Evolutionary conservation across 2,888 invertebrate genomes (phyloP).

Genomic region (Parnassius mnemosyne): DNA sequence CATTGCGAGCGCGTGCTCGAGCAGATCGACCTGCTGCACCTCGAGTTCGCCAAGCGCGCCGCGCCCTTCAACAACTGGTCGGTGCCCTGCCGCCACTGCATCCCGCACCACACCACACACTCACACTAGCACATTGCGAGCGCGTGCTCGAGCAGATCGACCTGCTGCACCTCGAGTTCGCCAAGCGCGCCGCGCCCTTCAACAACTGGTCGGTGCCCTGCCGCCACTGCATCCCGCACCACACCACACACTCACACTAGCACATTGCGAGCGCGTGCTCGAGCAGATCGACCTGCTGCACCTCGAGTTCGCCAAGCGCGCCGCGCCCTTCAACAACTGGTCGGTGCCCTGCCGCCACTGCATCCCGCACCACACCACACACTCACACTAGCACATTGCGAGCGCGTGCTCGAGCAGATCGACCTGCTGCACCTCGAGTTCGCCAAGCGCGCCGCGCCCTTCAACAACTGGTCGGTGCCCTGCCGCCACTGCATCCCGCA

Average conservation of each 20-base stretch:
- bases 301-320: conserved; percentile 99
- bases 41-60: conserved; percentile 99
- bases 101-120: too few species aligned
- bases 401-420: conserved; percentile 26
- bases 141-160: conserved; percentile 67
- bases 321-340: conserved; percentile 99
- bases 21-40: conserved; percentile 97
- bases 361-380: too few species aligned
- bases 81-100: background rate
- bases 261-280: conserved; percentile 94
- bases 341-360: conserved; percentile 29
- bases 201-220: conserved; percentile 89
- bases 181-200: conserved; percentile 99
- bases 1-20: conserved; percentile 96
- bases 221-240: conserved; percentile 81
- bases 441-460: conserved; percentile 99
- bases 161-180: conserved; percentile 98
- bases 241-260: conserved; percentile 94
- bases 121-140: too few species aligned
- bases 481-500: conserved; percentile 73
- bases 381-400: too few species aligned
- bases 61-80: conserved; percentile 99
- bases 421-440: conserved; percentile 98
- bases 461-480: conserved; percentile 92
- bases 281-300: conserved; percentile 98